Conservation (phyloP, 2,888 invertebrate genomes). For the Nyleta sp. region DNA sequence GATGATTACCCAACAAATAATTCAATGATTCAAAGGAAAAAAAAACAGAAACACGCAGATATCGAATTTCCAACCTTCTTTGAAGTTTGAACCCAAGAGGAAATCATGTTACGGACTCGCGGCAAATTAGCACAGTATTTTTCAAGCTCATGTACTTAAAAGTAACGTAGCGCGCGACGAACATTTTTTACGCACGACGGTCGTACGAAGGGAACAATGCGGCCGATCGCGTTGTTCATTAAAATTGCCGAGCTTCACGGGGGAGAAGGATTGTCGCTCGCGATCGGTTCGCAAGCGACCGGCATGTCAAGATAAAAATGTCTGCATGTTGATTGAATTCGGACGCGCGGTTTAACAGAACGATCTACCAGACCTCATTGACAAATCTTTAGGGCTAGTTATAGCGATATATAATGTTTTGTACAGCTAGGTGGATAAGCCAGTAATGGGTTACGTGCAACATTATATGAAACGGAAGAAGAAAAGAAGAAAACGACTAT, state of each 20-base stretch:
- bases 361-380: conserved; percentile 78
- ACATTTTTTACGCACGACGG: conserved; percentile 55
- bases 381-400: conserved; percentile 80
- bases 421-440: conserved; percentile 82
- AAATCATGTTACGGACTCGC: conserved; percentile 45
- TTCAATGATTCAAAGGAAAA: conserved; percentile 41
- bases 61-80: conserved; percentile 24
- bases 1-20: conserved; percentile 22
- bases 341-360: conserved; percentile 43
- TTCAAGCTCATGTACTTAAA: conserved; percentile 67
- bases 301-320: conserved; percentile 35
- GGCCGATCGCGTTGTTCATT: conserved; percentile 25
- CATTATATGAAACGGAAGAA: conserved; percentile 76
- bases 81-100: conserved; percentile 22
- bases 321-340: conserved; percentile 47
- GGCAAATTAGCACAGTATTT: conserved; percentile 64
- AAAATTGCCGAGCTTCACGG: conserved; percentile 35
- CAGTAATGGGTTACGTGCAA: conserved; percentile 82
- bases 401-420: conserved; percentile 80
- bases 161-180: conserved; percentile 46
- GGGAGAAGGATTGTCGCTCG: conserved; percentile 38
- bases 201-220: conserved; percentile 10
- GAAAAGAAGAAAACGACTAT: conserved; percentile 73
- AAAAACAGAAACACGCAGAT: not conserved
- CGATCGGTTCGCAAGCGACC: conserved; percentile 21